Conservation (phyloP, 2,797 vertebrate genomes). For the Euthynnus affinis region DNA sequence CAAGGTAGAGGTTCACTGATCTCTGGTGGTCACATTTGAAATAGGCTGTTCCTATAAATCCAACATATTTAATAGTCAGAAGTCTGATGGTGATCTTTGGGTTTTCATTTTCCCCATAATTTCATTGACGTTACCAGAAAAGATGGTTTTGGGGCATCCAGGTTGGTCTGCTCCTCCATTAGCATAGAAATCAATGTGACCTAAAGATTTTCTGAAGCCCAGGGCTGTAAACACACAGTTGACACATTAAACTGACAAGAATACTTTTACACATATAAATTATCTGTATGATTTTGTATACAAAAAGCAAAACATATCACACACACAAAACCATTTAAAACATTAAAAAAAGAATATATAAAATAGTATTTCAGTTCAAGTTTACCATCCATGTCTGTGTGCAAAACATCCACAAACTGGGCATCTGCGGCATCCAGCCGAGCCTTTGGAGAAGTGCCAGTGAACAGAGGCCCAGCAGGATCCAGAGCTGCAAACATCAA, state of each 20-base stretch:
- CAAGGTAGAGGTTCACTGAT: slow-evolving; percentile 90
- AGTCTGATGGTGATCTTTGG: neutral
- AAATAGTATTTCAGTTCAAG: neutral
- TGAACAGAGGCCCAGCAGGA: slow-evolving; percentile 93
- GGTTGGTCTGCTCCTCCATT: slow-evolving; percentile 95
- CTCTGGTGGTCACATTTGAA: slow-evolving; percentile 97
- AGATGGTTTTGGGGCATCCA: slow-evolving; percentile 90
- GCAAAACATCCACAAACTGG: slow-evolving; percentile 93
- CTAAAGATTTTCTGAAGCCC: slow-evolving; percentile 90
- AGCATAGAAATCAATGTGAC: slow-evolving; percentile 96
- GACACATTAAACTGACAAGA: neutral
- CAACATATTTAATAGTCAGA: neutral
- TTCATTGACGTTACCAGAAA: slow-evolving; percentile 85
- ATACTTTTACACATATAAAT: neutral
- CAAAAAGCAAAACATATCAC: neutral
- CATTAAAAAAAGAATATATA: neutral
- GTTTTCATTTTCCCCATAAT: neutral
- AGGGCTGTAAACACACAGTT: slow-evolving; percentile 82
- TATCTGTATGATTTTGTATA: neutral
- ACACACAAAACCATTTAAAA: neutral
- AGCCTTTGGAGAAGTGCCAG: slow-evolving; percentile 54
- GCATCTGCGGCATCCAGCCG: slow-evolving; percentile 91
- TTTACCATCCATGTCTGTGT: slow-evolving; percentile 92
- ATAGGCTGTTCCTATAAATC: slow-evolving; percentile 73
- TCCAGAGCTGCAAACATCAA: slow-evolving; percentile 89